Base-by-base conservation (phyloP, 2,888 invertebrate species). In the Polydrusus cervinus region DNA sequence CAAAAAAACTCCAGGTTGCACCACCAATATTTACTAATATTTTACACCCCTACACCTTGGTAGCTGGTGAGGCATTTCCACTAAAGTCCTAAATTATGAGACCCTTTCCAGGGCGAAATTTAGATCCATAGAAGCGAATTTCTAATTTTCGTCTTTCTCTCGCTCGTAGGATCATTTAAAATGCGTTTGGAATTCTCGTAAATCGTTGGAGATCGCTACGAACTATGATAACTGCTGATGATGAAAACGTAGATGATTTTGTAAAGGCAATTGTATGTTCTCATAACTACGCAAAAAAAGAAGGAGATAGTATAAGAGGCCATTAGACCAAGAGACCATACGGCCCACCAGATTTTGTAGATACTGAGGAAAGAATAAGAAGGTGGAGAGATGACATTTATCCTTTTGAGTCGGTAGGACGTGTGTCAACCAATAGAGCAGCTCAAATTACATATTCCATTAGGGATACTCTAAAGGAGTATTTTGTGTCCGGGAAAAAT, bases 101-200 rank as follows among this genome's bases (percentile, higher is more conserved):
- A n/a, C n/a, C n/a, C n/a, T n/a, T n/a, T n/a, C n/a, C n/a, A n/a
- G n/a, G n/a, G 38, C 57, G 70, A 67, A 51, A 65, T 51, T 47
- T 79, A 10, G 40, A 40, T 40, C 40, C 40, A 9, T 2, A 40
- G 1, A 40, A 40, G 13, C 40, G 40, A 7, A 74, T 78, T 34
- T 81, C 79, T 38, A 81, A 81, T 70, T 78, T 75, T 47, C 57
- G 78, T 14, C 49, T 81, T 30, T 79, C 75, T 10, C 53, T 79
- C 45, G 78, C 79, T 13, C 55, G 79, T 10, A 51, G 74, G 18
- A 11, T 30, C 9, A 79, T 78, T 30, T 78, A 80, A 70, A 81
- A 80, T 73, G 45, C 78, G 13, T 80, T 81, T 77, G 81, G 79
- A 40, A 40, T 40, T 40, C 9, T 40, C 6, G 13, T 40, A 40